Evolutionary conservation across 2,888 invertebrate species (phyloP).

Genomic region (Trichopoda pennipes): DNA sequence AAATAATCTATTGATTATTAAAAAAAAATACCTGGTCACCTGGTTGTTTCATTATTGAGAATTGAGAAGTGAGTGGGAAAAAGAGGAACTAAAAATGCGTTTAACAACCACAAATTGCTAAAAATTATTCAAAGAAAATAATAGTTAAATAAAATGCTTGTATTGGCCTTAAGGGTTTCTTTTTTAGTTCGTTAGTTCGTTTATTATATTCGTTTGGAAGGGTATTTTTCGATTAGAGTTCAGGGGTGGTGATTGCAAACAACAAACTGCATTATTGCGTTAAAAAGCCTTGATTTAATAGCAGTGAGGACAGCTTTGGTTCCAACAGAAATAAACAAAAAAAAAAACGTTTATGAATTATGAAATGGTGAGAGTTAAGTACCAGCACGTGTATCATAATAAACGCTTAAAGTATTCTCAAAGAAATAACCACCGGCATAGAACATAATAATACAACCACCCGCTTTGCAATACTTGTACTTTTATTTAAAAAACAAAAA

Average conservation of each 20-base stretch:
- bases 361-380: conserved; percentile 51
- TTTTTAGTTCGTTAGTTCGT: neutral
- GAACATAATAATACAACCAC: neutral
- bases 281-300: conserved; percentile 18
- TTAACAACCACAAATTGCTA: conserved; percentile 49
- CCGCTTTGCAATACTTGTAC: conserved; percentile 34
- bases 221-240: neutral
- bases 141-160: neutral
- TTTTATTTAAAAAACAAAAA: neutral
- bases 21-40: conserved; percentile 43
- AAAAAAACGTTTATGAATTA: conserved; percentile 26
- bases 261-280: conserved; percentile 42
- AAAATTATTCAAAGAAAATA: neutral
- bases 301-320: neutral
- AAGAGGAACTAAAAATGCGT: conserved; percentile 53
- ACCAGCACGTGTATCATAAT: conserved; percentile 58
- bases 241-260: conserved; percentile 24
- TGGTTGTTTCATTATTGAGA: conserved; percentile 48
- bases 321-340: neutral
- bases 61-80: neutral
- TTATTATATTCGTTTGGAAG: neutral
- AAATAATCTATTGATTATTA: conserved; percentile 45
- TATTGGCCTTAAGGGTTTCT: conserved; percentile 3
- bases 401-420: conserved; percentile 11
- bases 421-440: neutral